Percentiles rank a stretch among this genome's conserved stretches.
Conservation (phyloP, 2,888 invertebrate genomes). For the Merodon equestris region DNA sequence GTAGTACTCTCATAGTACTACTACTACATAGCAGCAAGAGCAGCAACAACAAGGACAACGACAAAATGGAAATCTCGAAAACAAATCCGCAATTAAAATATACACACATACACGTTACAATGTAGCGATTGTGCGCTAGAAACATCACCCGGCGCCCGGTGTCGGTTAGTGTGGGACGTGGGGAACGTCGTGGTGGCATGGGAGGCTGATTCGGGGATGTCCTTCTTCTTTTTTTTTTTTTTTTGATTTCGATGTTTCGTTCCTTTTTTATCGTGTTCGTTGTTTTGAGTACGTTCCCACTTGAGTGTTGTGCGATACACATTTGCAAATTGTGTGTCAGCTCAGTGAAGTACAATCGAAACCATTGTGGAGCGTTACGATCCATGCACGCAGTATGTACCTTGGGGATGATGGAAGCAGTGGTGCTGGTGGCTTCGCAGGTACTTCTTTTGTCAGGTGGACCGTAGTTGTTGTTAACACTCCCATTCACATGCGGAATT, state of each 20-base stretch:
- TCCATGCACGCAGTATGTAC: neutral
- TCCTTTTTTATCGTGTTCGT: too few species aligned
- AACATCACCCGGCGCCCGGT: conserved; percentile 4
- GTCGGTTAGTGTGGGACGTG: neutral
- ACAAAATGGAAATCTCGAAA: conserved; percentile 67
- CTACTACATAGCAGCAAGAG: too few species aligned
- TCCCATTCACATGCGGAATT: conserved; percentile 62
- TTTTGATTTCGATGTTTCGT: conserved; percentile 31
- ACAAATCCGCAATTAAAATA: conserved; percentile 68
- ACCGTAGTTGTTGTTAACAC: conserved; percentile 66
- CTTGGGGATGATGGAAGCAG: neutral
- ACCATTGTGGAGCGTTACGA: conserved; percentile 5
- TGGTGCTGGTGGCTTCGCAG: neutral
- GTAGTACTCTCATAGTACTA: conserved; percentile 14
- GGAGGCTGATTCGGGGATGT: too few species aligned
- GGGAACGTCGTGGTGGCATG: too few species aligned
- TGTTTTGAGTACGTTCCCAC: conserved; percentile 3
- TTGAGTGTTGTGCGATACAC: conserved; percentile 42
- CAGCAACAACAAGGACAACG: conserved; percentile 37
- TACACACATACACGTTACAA: conserved; percentile 64
- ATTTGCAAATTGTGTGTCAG: conserved; percentile 62
- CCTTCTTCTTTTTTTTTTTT: too few species aligned
- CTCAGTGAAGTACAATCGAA: conserved; percentile 44
- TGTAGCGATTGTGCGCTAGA: conserved; percentile 50
- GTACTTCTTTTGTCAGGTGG: conserved; percentile 58